Base-by-base conservation (phyloP, 2,888 invertebrate species). In the Zaprionus bogoriensis region DNA sequence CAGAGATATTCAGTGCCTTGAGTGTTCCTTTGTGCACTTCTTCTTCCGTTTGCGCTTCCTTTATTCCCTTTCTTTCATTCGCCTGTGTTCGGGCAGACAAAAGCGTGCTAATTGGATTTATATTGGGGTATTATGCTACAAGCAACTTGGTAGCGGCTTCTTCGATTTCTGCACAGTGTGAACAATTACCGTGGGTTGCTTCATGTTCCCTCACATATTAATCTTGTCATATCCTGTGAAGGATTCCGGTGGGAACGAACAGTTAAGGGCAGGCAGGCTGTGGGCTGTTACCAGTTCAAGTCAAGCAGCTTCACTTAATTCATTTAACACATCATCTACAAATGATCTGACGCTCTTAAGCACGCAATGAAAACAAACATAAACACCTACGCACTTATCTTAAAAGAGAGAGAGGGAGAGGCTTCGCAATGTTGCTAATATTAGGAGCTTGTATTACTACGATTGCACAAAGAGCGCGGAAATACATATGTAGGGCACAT, bases 41-140 rank as follows among this genome's bases (percentile, higher is more conserved):
- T 47, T 69, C 66, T 64, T 52, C 64, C 74, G 60, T 57, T 67
- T 61, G 41, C 47, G 51, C 47, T 61, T 67, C 61, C 64, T 65
- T 70, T 57, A 47, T 66, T 58, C 48, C 20, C 57, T 52, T 42
- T 10, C 36, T 47, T 52, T 38, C 27, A 48, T 44, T n/a, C 14
- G 46, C 46, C 25, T 25, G 46, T 41, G 32, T 46, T 17, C 20
- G 60, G 55, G 30, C 65, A 62, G 62, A 87, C 80, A 81, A 87
- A 81, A 78, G 78, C 85, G 82, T 87, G 82, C 85, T 87, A 81
- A 81, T 81, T 81, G 85, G 80, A 87, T 71, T 80, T 87, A 87
- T 74, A 87, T 84, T 84, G 78, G 71, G 62, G 28, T 41, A 51
- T 32, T 44, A 19, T 30, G 28, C 14, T 17, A 51, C 32, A 51